Evolutionary conservation across 2,888 invertebrate genomes (phyloP), one percentile per base, ranked within the genome.

Genomic region (Saturnia pavonia): DNA sequence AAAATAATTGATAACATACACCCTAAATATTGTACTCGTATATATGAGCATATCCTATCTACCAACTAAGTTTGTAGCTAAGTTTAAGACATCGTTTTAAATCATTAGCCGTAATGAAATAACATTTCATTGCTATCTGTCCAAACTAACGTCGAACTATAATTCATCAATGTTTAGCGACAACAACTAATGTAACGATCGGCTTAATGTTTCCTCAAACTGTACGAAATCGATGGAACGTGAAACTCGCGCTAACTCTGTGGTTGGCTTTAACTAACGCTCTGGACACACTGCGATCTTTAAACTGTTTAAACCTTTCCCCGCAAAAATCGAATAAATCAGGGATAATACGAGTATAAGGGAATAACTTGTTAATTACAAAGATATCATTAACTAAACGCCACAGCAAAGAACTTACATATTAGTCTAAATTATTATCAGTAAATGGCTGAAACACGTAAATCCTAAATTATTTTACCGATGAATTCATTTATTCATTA

Each of bases 221-320:
- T 77, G 70, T 71, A 66, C 71, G 72, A 70, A 75, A 72, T 71
- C 69, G 75, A 72, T 63, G 66, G 25, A 68, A 71, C 72, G 51
- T 71, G 66, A 40, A 73, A 73, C 69, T 70, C 48, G 54, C 66
- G 67, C 60, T 68, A 68, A 68, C 60, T 63, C 68, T 22, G 54
- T 54, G 42, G 67, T 67, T 70, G 19, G 67, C 51, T 70, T 70
- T 54, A 54, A 42, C 70, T 70, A 67, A 67, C 22, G 68, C 16
- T 65, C 34, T 68, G 40, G 3, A 34, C 42, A 66, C 63, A 54
- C 54, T 67, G 27, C 42, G 12, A 14, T 9, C 8, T 14, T n/a
- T 16, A 40, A 8, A 65, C 0, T 34, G 19, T 60, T 22, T 8
- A 45, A 51, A 54, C 22, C 54, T 22, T 54, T 22, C 54, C 11